Evolutionary conservation across 2,888 invertebrate genomes (phyloP).

Genomic region (Melolontha melolontha): DNA sequence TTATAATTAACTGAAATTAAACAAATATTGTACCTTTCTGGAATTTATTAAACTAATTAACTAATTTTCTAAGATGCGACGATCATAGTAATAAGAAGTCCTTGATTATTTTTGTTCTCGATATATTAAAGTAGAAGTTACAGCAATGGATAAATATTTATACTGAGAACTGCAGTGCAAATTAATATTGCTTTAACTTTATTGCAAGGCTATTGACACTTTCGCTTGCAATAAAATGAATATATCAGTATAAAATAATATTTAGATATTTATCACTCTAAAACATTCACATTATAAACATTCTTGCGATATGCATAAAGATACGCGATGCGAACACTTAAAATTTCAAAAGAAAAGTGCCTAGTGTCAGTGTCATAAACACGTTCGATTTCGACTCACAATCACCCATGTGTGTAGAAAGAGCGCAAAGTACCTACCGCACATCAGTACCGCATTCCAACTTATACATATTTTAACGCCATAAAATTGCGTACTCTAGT

Average conservation of each 20-base stretch:
- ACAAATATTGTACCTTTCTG: too few species aligned
- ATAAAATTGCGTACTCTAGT: constrained; percentile 25
- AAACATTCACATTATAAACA: neutral
- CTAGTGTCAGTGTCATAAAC: constrained; percentile 2
- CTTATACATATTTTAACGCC: constrained; percentile 13
- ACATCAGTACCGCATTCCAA: constrained; percentile 13
- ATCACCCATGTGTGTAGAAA: constrained; percentile 11
- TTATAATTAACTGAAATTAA: too few species aligned
- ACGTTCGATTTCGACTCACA: constrained; percentile 16
- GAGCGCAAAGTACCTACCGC: constrained; percentile 16
- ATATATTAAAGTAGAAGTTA: too few species aligned
- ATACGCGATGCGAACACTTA: constrained; percentile 1
- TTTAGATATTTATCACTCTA: constrained; percentile 11
- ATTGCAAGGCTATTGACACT: neutral
- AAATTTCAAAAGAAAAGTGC: constrained; percentile 14
- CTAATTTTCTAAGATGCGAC: too few species aligned
- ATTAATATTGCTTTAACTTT: neutral
- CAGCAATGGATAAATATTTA: too few species aligned
- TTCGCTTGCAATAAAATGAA: neutral
- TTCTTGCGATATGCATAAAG: constrained; percentile 20
- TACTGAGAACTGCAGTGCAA: too few species aligned
- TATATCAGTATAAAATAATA: neutral
- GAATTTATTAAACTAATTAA: too few species aligned
- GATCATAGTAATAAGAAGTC: too few species aligned
- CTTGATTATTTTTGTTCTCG: too few species aligned